phyloP scores from a whole-genome alignment of 2,888 invertebrate genomes.

The Tetheella fluctuosa region DNA sequence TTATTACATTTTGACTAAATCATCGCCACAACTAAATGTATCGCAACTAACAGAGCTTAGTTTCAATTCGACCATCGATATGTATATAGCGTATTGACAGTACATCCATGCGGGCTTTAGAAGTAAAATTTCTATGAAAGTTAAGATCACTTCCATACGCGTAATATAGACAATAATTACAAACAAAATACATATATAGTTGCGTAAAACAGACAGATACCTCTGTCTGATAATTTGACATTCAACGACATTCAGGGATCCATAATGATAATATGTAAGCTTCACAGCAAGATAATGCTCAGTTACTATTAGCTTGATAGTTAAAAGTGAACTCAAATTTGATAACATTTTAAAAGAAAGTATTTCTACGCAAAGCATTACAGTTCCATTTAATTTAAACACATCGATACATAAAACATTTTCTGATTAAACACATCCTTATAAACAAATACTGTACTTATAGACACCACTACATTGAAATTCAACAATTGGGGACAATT shows the following conservation, averaged over 20 bases:
- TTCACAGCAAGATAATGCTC: background rate
- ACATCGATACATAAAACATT: constrained; percentile 10
- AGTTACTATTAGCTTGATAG: background rate
- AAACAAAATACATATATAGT: too few relatives aligned
- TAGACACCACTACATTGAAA: constrained; percentile 55
- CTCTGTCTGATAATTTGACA: too few relatives aligned
- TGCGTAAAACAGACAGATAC: too few relatives aligned
- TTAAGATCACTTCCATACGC: background rate
- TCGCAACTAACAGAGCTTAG: constrained; percentile 39
- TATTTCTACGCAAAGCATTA: background rate
- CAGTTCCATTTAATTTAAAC: constrained; percentile 3
- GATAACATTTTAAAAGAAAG: background rate
- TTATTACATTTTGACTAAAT: constrained; percentile 28
- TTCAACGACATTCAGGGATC: background rate
- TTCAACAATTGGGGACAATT: constrained; percentile 65
- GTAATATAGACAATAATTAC: background rate
- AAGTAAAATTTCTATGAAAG: background rate
- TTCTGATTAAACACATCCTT: constrained; percentile 51
- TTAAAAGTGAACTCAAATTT: background rate
- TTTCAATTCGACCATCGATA: constrained; percentile 56
- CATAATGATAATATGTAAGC: background rate
- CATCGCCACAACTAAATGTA: constrained; percentile 18
- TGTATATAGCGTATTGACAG: constrained; percentile 59
- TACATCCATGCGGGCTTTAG: constrained; percentile 30
- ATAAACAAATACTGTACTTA: constrained; percentile 70